phyloP scores from a whole-genome alignment of 2,113 vertebrate genomes.

The Pelecanoides urinatrix region DNA sequence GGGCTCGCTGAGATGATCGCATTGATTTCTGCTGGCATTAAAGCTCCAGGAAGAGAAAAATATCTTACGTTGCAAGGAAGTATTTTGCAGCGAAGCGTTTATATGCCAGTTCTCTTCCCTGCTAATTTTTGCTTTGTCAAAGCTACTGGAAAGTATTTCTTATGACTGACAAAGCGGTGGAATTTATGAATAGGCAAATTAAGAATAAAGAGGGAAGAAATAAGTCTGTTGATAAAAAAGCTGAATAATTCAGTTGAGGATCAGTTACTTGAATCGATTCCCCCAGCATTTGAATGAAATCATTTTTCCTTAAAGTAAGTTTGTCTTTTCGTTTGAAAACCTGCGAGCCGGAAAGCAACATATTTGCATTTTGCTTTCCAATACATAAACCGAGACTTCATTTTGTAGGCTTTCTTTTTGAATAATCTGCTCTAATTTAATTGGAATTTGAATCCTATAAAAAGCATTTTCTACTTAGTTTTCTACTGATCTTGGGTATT shows the following conservation, averaged over 20 bases:
- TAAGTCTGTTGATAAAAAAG: conserved; percentile 62
- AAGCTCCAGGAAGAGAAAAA: conserved; percentile 43
- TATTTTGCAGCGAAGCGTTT: background rate
- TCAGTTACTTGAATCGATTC: conserved; percentile 52
- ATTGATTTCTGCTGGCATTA: conserved; percentile 9
- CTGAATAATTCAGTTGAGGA: conserved; percentile 69
- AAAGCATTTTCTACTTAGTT: conserved; percentile 53
- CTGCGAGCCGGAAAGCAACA: conserved; percentile 53
- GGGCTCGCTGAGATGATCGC: background rate
- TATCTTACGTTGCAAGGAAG: conserved; percentile 38
- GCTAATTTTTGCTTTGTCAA: conserved; percentile 63
- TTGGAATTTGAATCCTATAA: conserved; percentile 65
- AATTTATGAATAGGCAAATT: conserved; percentile 65
- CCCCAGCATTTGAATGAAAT: conserved; percentile 60
- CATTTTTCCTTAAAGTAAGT: conserved; percentile 54
- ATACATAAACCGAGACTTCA: conserved; percentile 47
- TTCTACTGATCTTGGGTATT: conserved; percentile 48
- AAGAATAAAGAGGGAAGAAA: conserved; percentile 51
- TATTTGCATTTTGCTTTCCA: conserved; percentile 67
- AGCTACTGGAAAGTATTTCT: conserved; percentile 55
- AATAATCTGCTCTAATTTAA: conserved; percentile 68
- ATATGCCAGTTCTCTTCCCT: conserved; percentile 33
- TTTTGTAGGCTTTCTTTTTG: conserved; percentile 57
- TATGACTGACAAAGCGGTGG: conserved; percentile 53
- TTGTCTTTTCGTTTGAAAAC: conserved; percentile 58